Percentiles rank a stretch among this genome's conserved stretches.
phyloP scores from a whole-genome alignment of 2,797 vertebrate genomes.

The Sphaeramia orbicularis region DNA sequence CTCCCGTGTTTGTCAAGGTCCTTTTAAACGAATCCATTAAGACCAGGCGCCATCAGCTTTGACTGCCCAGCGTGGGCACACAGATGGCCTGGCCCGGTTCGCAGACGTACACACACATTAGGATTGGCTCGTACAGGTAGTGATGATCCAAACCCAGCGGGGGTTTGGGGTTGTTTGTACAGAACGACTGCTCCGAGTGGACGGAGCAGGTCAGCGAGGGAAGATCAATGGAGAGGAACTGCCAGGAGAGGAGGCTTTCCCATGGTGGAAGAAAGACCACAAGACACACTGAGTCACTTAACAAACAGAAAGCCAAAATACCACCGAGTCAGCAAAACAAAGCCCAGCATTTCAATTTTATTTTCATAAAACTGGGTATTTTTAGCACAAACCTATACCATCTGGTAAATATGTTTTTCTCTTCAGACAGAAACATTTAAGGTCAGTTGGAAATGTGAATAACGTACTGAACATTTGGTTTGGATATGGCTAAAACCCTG shows the following conservation, averaged over 20 bases:
- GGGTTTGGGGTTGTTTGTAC: slow-evolving; percentile 49
- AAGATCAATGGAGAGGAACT: slow-evolving; percentile 36
- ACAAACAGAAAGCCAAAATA: slow-evolving; percentile 45
- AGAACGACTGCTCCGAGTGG: slow-evolving; percentile 30
- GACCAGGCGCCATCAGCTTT: slow-evolving; percentile 55
- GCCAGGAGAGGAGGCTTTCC: slow-evolving; percentile 44
- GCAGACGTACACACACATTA: slow-evolving; percentile 46
- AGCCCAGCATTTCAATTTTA: neutral
- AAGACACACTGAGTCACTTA: slow-evolving; percentile 37
- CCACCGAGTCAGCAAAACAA: slow-evolving; percentile 28
- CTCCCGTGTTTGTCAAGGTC: slow-evolving; percentile 71
- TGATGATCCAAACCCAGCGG: slow-evolving; percentile 60
- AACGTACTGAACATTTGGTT: too few species aligned
- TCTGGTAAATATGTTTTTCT: neutral
- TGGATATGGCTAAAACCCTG: too few species aligned
- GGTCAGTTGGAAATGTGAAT: too few species aligned
- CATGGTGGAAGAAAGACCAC: slow-evolving; percentile 25
- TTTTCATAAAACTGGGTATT: slow-evolving; percentile 9
- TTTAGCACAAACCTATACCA: slow-evolving; percentile 3
- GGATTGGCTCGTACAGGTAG: slow-evolving; percentile 52
- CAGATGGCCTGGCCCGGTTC: slow-evolving; percentile 57
- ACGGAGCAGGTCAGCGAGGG: slow-evolving; percentile 23
- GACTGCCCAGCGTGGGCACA: slow-evolving; percentile 60
- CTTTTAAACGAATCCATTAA: slow-evolving; percentile 80
- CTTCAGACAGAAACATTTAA: too few species aligned